Conservation (phyloP, 2,113 vertebrate genomes). For the Phocoena sinus region DNA sequence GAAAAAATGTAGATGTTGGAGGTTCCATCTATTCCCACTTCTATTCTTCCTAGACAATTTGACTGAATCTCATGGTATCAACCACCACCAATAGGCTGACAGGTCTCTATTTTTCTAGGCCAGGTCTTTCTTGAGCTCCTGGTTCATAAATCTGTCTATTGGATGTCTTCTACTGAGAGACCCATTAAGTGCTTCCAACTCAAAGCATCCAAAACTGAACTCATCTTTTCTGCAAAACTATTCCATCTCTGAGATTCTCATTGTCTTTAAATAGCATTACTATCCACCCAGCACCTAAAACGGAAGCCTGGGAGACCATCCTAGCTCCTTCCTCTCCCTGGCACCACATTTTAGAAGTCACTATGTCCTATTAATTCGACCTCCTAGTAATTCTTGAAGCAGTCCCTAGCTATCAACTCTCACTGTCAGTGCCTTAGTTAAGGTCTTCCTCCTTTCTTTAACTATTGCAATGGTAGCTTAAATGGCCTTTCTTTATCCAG, state of each 20-base stretch:
- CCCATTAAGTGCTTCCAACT: not conserved
- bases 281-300: not conserved
- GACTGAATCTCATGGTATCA: not conserved
- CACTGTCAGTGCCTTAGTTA: not conserved
- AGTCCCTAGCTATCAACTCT: not conserved
- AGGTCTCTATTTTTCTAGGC: not conserved
- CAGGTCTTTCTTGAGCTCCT: not conserved
- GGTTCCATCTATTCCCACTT: not conserved
- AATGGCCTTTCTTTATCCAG: not conserved
- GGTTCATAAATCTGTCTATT: not conserved
- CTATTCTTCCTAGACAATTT: not conserved
- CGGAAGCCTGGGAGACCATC: not conserved
- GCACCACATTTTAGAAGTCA: not conserved
- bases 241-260: not conserved
- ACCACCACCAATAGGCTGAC: not conserved
- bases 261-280: not conserved
- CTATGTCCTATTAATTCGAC: not conserved
- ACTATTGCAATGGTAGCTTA: not conserved
- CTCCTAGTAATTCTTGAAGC: not conserved
- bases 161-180: not conserved
- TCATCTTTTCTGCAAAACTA: not conserved
- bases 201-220: not conserved
- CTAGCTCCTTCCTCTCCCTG: not conserved
- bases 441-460: not conserved
- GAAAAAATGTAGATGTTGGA: not conserved